A percentile compares a stretch with the other conserved stretches of the same genome.
Evolutionary conservation across 2,797 vertebrate species (phyloP).

Genomic region (Setipinna tenuifilis): DNA sequence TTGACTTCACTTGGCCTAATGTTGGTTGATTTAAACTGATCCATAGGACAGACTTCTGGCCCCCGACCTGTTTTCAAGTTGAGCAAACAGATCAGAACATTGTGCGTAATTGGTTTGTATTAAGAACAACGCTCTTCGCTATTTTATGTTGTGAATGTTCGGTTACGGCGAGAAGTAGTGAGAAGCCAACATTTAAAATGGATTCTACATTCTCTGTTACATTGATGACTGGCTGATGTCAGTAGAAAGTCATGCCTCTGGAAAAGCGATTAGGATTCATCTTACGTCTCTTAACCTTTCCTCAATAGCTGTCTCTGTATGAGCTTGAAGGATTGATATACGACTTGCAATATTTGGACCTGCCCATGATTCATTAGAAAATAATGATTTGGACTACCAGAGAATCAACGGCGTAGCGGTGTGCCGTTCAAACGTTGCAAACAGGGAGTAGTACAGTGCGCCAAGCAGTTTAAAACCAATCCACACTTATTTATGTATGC

Average conservation of each 20-base stretch:
- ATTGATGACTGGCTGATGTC: constrained; percentile 80
- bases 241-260: constrained; percentile 83
- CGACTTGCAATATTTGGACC: constrained; percentile 80
- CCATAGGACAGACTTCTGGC: neutral
- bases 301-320: constrained; percentile 83
- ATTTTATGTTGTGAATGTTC: constrained; percentile 16
- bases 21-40: neutral
- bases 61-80: neutral
- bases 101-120: neutral
- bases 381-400: neutral
- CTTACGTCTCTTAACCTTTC: constrained; percentile 90
- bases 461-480: neutral
- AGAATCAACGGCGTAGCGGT: neutral
- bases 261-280: constrained; percentile 90
- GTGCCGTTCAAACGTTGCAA: neutral
- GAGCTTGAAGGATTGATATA: constrained; percentile 82
- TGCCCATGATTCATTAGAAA: constrained; percentile 33
- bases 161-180: neutral
- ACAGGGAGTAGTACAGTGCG: neutral
- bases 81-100: neutral
- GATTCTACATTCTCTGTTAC: constrained; percentile 80
- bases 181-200: constrained; percentile 81
- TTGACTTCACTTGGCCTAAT: neutral
- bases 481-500: neutral
- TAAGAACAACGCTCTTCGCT: neutral